Evolutionary conservation across 2,888 invertebrate species (phyloP), one percentile per base, ranked within the genome.

Genomic region (Ectemnius cavifrons): DNA sequence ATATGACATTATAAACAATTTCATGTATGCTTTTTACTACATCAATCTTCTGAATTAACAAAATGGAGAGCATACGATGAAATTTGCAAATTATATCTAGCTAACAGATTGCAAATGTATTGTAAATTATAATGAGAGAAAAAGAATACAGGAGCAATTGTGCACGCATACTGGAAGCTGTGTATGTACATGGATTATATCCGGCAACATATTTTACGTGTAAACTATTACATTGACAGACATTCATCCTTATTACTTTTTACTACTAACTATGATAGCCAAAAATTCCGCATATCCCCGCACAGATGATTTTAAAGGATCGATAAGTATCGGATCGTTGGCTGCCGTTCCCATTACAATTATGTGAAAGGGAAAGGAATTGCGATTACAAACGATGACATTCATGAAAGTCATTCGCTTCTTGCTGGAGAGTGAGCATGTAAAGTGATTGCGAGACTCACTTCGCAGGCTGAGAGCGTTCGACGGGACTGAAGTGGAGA

Each of bases 101-200:
- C 62, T 52, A 63, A 61, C 4, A 11, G 66, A 56, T 57, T 71
- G 16, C 58, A 67, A 71, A 63, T 68, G 56, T 61, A 60, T 61
- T 56, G 62, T 60, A 20, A 63, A 68, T 59, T 27, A 66, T 64
- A 71, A 61, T 27, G 11, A 16, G 58, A 16, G 56, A 27, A 62
- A 23, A 57, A 56, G 23, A 68, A 74, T 65, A 45, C 20, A 66
- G 69, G 62, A 60, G 49, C 20, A 57, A 47, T 49, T 63, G 56
- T 67, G n/a, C 62, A 59, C 27, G 56, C 63, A 59, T 68, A 67
- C 47, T n/a, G 62, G 65, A 49, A 52, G 8, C 52, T 16, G 52
- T 52, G 16, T 28, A 52, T 47, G 49, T 64, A 47, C 59, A 70
- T 27, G 61, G 46, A n/a, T 23, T 69, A 73, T 13, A 64, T 57